These are phyloP conservation scores for Anolis apletophallus DNA, from an alignment of 2,797 vertebrate genomes.

Conservation along the genomic window DNA sequence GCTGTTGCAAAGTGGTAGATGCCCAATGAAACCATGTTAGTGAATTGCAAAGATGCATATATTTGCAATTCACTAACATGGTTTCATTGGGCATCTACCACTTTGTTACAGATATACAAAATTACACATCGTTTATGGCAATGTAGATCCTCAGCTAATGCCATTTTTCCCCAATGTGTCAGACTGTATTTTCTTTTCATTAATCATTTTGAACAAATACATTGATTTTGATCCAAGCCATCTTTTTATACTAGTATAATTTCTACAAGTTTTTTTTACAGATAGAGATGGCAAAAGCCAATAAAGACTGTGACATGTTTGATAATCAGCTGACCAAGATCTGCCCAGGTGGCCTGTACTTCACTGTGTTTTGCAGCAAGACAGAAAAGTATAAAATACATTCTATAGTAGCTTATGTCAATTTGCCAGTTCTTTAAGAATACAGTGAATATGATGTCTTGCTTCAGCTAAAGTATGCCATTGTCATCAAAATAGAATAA, in stretches of 20 bases:
- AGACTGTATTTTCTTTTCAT: neutral
- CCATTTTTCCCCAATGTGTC: neutral
- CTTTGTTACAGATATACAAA: no score
- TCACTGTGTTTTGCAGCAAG: conserved; percentile 7
- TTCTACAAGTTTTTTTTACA: neutral
- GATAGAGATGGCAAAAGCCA: neutral
- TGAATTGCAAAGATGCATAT: no score
- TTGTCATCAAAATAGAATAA: neutral
- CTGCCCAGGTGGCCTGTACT: neutral
- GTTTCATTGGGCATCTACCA: no score
- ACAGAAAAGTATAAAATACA: neutral
- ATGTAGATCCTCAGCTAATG: no score
- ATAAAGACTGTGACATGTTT: conserved; percentile 8
- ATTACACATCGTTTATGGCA: no score
- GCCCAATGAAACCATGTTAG: no score
- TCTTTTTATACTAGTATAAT: conserved; percentile 22
- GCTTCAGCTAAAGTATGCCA: neutral
- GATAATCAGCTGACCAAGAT: conserved; percentile 9
- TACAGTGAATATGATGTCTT: neutral
- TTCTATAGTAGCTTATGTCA: conserved; percentile 35
- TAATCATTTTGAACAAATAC: conserved; percentile 5
- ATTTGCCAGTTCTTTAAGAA: neutral
- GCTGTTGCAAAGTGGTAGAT: no score
- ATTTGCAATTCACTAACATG: no score
- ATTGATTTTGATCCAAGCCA: neutral